These are phyloP conservation scores for Apus apus DNA, from an alignment of 2,113 vertebrate genomes.

Conservation along the genomic window DNA sequence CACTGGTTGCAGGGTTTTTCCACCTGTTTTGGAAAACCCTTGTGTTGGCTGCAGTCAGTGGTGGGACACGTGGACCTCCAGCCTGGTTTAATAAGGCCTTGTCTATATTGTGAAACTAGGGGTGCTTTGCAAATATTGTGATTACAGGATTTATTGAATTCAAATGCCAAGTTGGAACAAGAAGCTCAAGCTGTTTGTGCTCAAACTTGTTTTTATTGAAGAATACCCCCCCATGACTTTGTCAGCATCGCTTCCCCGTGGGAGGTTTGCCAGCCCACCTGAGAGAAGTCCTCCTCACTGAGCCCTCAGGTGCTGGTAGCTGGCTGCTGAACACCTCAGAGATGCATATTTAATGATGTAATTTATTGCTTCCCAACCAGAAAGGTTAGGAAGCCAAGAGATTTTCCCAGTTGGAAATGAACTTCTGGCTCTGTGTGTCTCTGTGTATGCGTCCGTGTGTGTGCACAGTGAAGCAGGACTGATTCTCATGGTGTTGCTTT, in stretches of 20 bases:
- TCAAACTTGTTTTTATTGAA: not conserved
- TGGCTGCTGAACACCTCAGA: not conserved
- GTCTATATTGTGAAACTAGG: not conserved
- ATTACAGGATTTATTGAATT: not conserved
- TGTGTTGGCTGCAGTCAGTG: not conserved
- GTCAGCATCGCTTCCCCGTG: not conserved
- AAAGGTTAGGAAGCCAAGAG: slow-evolving; percentile 25
- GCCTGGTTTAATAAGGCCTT: not conserved
- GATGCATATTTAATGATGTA: not conserved
- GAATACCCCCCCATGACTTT: not conserved
- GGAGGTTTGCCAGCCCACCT: not conserved
- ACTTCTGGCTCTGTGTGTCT: not conserved
- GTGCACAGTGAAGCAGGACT: not conserved
- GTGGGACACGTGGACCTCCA: not conserved
- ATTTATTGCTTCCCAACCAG: not conserved
- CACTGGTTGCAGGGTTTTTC: not conserved
- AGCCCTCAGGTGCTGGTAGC: not conserved
- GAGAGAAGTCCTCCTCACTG: not conserved
- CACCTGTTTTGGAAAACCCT: not conserved
- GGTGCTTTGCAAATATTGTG: not conserved
- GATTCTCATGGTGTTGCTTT: not conserved
- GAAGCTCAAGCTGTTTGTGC: not conserved
- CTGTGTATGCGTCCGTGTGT: not conserved
- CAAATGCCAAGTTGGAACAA: not conserved
- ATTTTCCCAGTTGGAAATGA: not conserved